Percentiles rank a stretch among this genome's conserved stretches.
Conservation (phyloP, 2,113 vertebrate species). For the Austrofundulus limnaeus region DNA sequence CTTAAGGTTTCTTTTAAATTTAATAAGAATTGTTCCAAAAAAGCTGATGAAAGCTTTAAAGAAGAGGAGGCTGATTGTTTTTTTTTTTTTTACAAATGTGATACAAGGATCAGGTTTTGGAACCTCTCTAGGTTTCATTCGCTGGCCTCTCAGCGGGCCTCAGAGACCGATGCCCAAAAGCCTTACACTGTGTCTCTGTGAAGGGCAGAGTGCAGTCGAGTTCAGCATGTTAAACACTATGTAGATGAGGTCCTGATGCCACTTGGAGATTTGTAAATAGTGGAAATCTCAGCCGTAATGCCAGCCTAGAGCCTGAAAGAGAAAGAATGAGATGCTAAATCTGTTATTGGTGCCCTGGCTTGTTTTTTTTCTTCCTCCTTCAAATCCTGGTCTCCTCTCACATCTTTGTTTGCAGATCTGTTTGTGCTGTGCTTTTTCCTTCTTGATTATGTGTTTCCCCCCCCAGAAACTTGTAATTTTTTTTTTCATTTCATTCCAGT, state of each 20-base stretch:
- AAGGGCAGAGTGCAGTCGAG: conserved; percentile 47
- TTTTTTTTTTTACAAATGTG: background rate
- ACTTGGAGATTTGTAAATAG: conserved; percentile 65
- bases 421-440: conserved; percentile 45
- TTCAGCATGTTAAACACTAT: conserved; percentile 68
- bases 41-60: background rate
- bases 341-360: conserved; percentile 23
- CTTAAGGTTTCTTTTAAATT: background rate
- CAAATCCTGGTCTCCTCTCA: conserved; percentile 15
- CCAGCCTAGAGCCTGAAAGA: conserved; percentile 47
- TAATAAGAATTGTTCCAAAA: background rate
- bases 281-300: conserved; percentile 56
- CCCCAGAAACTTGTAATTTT: conserved; percentile 16
- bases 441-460: background rate
- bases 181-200: conserved; percentile 54
- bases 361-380: conserved; percentile 7
- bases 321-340: conserved; percentile 55
- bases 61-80: background rate
- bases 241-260: conserved; percentile 58
- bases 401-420: conserved; percentile 48
- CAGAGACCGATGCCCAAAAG: conserved; percentile 52
- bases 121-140: conserved; percentile 10
- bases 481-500: conserved; percentile 41
- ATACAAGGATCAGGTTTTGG: conserved; percentile 6
- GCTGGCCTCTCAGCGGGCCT: conserved; percentile 29